Evolutionary conservation across 2,888 invertebrate species (phyloP), one percentile per base, ranked within the genome.

Genomic region (Ennomos erosarius): DNA sequence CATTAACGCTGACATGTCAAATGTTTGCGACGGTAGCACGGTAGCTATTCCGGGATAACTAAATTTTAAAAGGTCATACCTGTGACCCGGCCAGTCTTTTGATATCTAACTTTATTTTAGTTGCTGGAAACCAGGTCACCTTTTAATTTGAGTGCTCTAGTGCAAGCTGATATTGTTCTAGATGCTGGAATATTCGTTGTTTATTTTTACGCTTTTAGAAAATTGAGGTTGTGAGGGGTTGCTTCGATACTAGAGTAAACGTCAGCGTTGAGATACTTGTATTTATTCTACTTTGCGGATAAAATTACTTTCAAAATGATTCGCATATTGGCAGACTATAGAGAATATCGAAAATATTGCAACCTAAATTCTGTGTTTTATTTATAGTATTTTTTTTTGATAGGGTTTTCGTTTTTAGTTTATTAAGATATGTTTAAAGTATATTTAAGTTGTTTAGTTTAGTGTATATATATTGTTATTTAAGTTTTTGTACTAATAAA

Each of bases 141-240:
- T 70, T 73, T 79, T 82, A 82, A 84, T 83, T 83, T 82, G 75
- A 83, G 81, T 77, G 78, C 68, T 69, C 64, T 59, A 61, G 68
- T 58, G 55, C 55, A 43, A 67, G 60, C 62, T 70, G 65, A 68
- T 68, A 51, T 47, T 39, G 47, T 65, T 51, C 68, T 54, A 55
- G 54, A 26, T 6, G 26, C 26, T 26, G 26, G 26, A 58, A 64
- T 63, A 62, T 59, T 56, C 43, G 38, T 47, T 60, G 59, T 55
- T 55, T 55, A 53, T 55, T 55, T 58, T 58, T 50, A 54, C 58
- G 59, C 54, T 62, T 64, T 62, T 55, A 58, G 55, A 26, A 36
- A 55, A 65, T 51, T 60, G 56, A 37, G 35, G 43, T 36, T 9
- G 35, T 9, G 42, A 11, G 33, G 33, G 51, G 40, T 45, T 12